Base-by-base conservation (phyloP, 2,113 vertebrate genomes). In the Ivindomyrus marchei region DNA sequence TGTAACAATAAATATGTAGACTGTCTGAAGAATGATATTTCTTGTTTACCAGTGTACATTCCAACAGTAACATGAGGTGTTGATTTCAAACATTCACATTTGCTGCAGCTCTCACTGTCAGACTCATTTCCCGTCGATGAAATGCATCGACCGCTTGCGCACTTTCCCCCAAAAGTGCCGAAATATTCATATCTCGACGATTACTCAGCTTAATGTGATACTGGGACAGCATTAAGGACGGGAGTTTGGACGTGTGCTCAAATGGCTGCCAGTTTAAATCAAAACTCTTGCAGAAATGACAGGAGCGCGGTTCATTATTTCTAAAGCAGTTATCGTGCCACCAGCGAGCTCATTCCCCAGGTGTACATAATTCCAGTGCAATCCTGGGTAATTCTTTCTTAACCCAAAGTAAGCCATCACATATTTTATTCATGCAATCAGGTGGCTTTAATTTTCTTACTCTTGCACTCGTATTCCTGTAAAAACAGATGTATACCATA, bases 241-340 rank as follows among this genome's bases (percentile, higher is more conserved):
- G n/a, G n/a, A 53, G 9, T 87, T 50, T 87, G 13, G 10, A 50
- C 27, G 49, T 21, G 6, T 50, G 84, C 45, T 50, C 21, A n/a
- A 50, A 86, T 27, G 84, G 84, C 47, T 86, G 84, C 84, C 27
- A 39, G 50, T 87, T 56, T 47, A 87, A 87, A 53, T 53, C 49
- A 87, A 39, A 52, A 87, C 15, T 52, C 49, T 53, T 4, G 46
- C 47, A 50, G 49, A 87, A 87, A 36, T 87, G 85, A 87, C 49
- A 53, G 49, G 27, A 87, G 11, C 3, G 1, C 5, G 10, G 85
- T 53, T 87, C 49, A 27, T 87, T 87, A 56, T 87, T 27, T 87
- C 49, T 56, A 27, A 53, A 39, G 47, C 31, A 19, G 49, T 9
- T 53, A 4, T 4, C 49, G 15, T 42, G 50, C 27, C 27, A 27